These are phyloP conservation scores for Sycophila texana DNA, from an alignment of 2,888 invertebrate genomes.

Conservation along the genomic window DNA sequence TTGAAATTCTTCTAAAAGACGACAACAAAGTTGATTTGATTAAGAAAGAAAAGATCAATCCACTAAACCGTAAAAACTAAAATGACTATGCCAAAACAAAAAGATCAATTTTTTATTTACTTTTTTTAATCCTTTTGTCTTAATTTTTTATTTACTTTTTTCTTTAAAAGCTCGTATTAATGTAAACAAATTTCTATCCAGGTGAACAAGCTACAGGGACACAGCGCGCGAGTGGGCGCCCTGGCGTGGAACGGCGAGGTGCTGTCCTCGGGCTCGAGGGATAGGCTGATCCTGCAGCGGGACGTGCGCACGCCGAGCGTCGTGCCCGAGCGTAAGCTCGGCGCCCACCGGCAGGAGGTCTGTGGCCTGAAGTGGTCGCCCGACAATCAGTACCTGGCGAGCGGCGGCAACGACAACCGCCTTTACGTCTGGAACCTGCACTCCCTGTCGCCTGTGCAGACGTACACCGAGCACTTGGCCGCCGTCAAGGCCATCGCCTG, in stretches of 20 bases:
- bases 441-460: conserved; percentile 92
- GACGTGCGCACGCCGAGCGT: conserved; percentile 91
- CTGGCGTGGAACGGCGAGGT: conserved; percentile 99
- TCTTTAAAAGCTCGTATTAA: too few species aligned
- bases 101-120: too few species aligned
- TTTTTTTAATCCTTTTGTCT: too few species aligned
- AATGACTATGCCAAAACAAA: too few species aligned
- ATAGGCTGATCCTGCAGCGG: conserved; percentile 93
- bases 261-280: conserved; percentile 95
- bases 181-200: conserved; percentile 73
- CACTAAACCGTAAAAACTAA: too few species aligned
- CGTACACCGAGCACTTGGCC: conserved; percentile 96
- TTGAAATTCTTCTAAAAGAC: too few species aligned
- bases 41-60: too few species aligned
- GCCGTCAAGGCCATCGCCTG: conserved; percentile 99
- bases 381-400: conserved; percentile 97
- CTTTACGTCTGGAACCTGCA: conserved; percentile 95
- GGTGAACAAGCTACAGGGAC: conserved; percentile 93
- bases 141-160: too few species aligned
- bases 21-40: too few species aligned
- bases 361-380: conserved; percentile 99
- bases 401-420: conserved; percentile 98
- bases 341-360: conserved; percentile 96
- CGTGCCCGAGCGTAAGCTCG: conserved; percentile 88
- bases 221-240: conserved; percentile 94